Conservation (phyloP, 2,888 invertebrate genomes). For the Epicampocera succincta region DNA sequence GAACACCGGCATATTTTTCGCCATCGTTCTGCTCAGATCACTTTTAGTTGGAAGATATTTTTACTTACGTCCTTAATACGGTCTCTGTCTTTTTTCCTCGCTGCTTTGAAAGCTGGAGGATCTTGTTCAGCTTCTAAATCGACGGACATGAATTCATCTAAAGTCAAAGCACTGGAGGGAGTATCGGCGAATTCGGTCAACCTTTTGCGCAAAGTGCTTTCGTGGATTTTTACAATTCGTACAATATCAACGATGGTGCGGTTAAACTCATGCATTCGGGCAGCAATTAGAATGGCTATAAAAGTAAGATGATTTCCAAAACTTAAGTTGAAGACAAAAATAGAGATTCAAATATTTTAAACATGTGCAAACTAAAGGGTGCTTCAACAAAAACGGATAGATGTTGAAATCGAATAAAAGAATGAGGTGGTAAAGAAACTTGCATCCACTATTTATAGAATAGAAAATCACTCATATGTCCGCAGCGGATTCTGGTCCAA, state of each 20-base stretch:
- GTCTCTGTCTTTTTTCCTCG: slow-evolving; percentile 93
- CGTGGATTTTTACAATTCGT: slow-evolving; percentile 97
- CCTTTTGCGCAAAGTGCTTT: slow-evolving; percentile 94
- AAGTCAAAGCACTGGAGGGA: slow-evolving; percentile 95
- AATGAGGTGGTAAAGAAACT: no score
- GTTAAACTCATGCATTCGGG: slow-evolving; percentile 94
- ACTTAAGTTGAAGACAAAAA: not conserved
- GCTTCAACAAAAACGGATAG: no score
- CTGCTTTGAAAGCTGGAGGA: slow-evolving; percentile 95
- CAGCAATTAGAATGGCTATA: slow-evolving; percentile 94
- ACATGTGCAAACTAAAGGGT: no score
- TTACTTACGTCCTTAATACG: slow-evolving; percentile 87
- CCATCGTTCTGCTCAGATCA: no score
- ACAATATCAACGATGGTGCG: slow-evolving; percentile 93
- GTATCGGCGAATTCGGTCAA: slow-evolving; percentile 98
- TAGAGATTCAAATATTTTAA: no score
- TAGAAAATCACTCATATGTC: no score
- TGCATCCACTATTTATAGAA: no score
- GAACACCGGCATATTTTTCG: no score
- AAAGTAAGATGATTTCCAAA: not conserved
- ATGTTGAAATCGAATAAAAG: no score
- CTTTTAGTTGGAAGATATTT: not conserved
- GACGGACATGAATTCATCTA: slow-evolving; percentile 98
- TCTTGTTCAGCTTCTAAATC: slow-evolving; percentile 98
- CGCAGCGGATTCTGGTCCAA: no score